Evolutionary conservation across 2,888 invertebrate species (phyloP).

Genomic region (Phymatocera aterrima): DNA sequence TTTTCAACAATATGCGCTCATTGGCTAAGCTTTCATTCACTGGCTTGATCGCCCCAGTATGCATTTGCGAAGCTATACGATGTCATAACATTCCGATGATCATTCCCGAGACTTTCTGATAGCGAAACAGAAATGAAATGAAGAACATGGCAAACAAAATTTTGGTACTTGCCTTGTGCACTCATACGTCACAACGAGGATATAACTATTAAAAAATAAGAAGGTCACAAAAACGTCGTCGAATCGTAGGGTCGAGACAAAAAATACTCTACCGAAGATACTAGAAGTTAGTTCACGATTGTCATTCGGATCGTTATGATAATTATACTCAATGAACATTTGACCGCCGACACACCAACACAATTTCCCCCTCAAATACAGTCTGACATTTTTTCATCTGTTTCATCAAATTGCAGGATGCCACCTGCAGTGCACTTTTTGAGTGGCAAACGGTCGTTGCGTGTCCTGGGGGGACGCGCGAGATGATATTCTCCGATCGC

Average conservation of each 20-base stretch:
- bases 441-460: slow-evolving; percentile 63
- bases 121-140: not conserved
- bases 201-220: no score
- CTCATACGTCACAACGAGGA: no score
- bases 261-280: no score
- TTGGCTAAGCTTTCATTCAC: no score
- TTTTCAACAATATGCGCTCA: no score
- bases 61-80: not conserved
- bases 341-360: not conserved
- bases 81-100: not conserved
- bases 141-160: no score
- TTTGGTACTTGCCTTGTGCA: no score
- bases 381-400: not conserved
- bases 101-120: not conserved
- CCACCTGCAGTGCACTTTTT: slow-evolving; percentile 60
- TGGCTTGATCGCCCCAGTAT: no score
- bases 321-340: not conserved
- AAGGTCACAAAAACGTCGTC: no score
- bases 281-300: no score
- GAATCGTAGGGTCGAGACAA: no score
- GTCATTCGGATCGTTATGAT: not conserved
- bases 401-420: slow-evolving; percentile 56
- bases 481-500: not conserved
- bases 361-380: not conserved
- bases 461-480: slow-evolving; percentile 51